Base-by-base conservation (phyloP, 1,140 invertebrate species). In the honey bee (Apis mellifera) region DNA sequence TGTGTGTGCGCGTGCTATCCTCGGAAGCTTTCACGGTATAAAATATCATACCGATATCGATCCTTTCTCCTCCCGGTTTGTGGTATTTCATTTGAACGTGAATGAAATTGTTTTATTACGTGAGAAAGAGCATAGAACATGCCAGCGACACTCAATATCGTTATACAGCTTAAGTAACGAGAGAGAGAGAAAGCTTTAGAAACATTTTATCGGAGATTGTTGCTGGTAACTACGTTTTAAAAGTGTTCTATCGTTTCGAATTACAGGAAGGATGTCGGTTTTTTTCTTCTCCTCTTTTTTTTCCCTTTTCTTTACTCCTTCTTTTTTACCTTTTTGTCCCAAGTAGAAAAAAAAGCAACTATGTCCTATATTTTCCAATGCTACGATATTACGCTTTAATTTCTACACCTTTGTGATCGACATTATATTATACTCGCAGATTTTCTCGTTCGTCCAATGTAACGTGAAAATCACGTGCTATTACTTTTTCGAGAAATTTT, bases 51-150 rank as follows among this genome's bases (percentile, higher is more conserved):
- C 21, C 13, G 26, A 23, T 74, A 74, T 74, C 15, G 72, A 74
- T 60, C 21, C 57, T 54, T 23, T 21, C 7, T 13, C 4, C 17
- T 15, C 9, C 13, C 23, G 9, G 48, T 52, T 12, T n/a, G 23
- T 17, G 21, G n/a, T 54, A 52, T 70, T 70, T 54, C 21, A 26
- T 70, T 70, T 64, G 83, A 82, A 86, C 69, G 69, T 64, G 59
- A 86, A 75, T 83, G 65, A 82, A 60, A 74, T 74, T 74, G 57
- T 74, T 74, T 74, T 74, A 74, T 74, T 60, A 60, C 55, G 72
- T 19, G 42, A 48, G 32, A 48, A 74, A 32, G 32, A 59, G 32
- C 9, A 50, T 42, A 32, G 52, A 32, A 23, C 70, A 32, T 55
- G 17, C 52, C n/a, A 7, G 17, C 17, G 60, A 62, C 48, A 76